A percentile compares a stretch with the other conserved stretches of the same genome.
Evolutionary conservation across 2,113 vertebrate genomes (phyloP).

Genomic region (Ursus arctos): DNA sequence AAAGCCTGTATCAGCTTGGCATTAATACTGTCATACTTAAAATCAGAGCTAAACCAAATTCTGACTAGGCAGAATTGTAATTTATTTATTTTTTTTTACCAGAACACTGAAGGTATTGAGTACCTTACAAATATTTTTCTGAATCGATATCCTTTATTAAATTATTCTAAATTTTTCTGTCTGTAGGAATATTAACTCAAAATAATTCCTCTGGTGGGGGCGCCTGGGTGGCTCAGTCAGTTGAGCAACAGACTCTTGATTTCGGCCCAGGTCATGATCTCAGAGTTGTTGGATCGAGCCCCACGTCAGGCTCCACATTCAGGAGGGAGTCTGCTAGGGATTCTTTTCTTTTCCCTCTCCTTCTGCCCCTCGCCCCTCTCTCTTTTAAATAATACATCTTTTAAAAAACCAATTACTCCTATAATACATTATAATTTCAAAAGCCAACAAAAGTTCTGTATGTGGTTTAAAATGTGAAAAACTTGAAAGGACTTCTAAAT

Average conservation of each 20-base stretch:
- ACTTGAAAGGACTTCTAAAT: conserved; percentile 27
- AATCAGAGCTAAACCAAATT: neutral
- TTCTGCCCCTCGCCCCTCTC: neutral
- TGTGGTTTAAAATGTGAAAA: conserved; percentile 60
- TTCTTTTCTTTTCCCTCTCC: neutral
- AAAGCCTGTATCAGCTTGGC: neutral
- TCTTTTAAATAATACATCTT: neutral
- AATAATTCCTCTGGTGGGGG: neutral
- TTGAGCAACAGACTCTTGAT: neutral
- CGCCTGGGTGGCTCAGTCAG: neutral
- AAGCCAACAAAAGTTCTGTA: neutral
- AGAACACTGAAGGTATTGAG: neutral
- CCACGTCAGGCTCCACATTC: neutral
- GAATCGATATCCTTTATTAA: neutral
- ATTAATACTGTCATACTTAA: conserved; percentile 15
- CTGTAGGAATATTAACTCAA: conserved; percentile 10
- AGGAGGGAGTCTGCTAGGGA: neutral
- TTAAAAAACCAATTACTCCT: neutral
- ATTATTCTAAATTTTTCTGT: conserved; percentile 31
- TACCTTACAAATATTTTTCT: conserved; percentile 35
- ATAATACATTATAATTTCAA: neutral
- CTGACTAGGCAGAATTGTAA: conserved; percentile 6
- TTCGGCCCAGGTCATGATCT: neutral
- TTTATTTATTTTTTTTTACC: neutral
- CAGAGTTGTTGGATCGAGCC: neutral